Conservation (phyloP, 2,888 invertebrate genomes). For the Dicranocentrus wangi region DNA sequence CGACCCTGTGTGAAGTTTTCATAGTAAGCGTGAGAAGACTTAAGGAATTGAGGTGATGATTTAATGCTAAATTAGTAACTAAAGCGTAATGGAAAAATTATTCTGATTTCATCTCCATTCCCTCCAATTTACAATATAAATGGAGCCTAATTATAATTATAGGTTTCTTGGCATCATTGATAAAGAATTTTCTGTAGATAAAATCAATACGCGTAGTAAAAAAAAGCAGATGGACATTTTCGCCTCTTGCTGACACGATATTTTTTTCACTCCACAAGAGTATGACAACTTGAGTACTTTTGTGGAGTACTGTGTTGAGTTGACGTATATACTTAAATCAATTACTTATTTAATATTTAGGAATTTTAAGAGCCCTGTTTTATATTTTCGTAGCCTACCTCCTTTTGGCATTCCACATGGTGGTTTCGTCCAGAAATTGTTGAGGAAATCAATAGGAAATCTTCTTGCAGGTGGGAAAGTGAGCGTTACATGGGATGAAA, state of each 20-base stretch:
- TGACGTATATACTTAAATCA: too few relatives aligned
- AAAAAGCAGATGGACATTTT: too few relatives aligned
- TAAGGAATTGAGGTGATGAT: conserved; percentile 38
- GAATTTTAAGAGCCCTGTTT: too few relatives aligned
- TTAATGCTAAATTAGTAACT: conserved; percentile 37
- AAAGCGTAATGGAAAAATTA: conserved; percentile 12
- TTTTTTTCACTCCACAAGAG: too few relatives aligned
- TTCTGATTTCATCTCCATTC: background rate
- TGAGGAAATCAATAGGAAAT: conserved; percentile 93
- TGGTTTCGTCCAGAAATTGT: conserved; percentile 89
- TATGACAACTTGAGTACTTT: too few relatives aligned
- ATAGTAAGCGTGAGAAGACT: conserved; percentile 30
- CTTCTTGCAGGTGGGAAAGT: conserved; percentile 92
- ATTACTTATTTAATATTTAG: too few relatives aligned
- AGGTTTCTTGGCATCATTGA: background rate
- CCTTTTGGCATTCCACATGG: conserved; percentile 98
- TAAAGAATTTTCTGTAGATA: background rate
- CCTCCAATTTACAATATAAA: too few relatives aligned
- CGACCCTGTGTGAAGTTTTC: conserved; percentile 56
- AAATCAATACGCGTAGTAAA: background rate
- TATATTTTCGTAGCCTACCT: too few relatives aligned
- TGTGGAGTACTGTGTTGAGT: too few relatives aligned
- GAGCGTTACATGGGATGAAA: conserved; percentile 84
- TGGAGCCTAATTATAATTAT: too few relatives aligned
- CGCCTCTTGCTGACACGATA: too few relatives aligned